Evolutionary conservation across 2,888 invertebrate species (phyloP).

Genomic region (Mesorhabditis spiculigera): DNA sequence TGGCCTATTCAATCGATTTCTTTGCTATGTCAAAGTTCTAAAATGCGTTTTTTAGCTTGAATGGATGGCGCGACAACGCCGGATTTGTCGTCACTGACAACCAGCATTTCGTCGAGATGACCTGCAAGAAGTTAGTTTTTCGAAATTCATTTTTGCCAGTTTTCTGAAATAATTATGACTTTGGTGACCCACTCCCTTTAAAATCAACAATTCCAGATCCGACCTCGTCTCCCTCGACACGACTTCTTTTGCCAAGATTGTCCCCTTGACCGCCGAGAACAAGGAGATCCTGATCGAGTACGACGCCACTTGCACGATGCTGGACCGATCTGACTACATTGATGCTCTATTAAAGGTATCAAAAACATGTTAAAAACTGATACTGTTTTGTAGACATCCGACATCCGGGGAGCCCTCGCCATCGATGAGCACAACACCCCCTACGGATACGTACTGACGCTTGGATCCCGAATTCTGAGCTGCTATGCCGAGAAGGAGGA

Average conservation of each 20-base stretch:
- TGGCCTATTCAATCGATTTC: neutral
- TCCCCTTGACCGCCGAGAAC: conserved; percentile 27
- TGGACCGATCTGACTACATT: conserved; percentile 29
- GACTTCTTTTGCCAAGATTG: conserved; percentile 18
- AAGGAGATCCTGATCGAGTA: conserved; percentile 29
- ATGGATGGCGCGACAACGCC: conserved; percentile 47
- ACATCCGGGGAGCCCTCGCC: conserved; percentile 37
- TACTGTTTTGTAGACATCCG: neutral
- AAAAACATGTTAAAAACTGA: conserved; percentile 4
- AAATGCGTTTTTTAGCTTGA: neutral
- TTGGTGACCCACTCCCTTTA: conserved; percentile 9
- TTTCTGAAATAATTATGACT: conserved; percentile 9
- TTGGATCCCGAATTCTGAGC: conserved; percentile 41
- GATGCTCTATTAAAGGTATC: conserved; percentile 24
- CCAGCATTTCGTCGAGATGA: conserved; percentile 37
- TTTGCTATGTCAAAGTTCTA: neutral
- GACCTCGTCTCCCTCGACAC: conserved; percentile 29
- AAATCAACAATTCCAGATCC: conserved; percentile 18
- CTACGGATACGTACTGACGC: conserved; percentile 45
- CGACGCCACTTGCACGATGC: conserved; percentile 33
- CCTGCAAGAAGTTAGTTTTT: conserved; percentile 30
- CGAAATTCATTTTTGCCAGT: neutral
- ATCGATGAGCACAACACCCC: conserved; percentile 30
- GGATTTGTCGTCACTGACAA: conserved; percentile 52
- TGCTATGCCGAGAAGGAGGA: conserved; percentile 47